Evolutionary conservation across 2,888 invertebrate genomes (phyloP), one percentile per base, ranked within the genome.

Genomic region (Melanophora roralis): DNA sequence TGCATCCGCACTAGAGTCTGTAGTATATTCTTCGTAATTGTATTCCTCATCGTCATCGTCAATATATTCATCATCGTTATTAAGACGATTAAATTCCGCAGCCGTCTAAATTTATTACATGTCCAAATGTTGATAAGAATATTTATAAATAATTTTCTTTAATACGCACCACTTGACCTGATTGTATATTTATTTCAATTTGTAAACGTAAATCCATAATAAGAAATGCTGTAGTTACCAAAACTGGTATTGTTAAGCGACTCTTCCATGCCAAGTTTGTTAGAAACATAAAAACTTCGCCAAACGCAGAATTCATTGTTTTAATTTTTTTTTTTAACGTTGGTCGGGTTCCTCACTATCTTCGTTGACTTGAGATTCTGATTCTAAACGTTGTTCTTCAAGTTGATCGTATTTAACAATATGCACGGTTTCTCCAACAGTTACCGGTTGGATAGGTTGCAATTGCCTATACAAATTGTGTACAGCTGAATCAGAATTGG

Each of bases 241-340:
- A 89, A 43, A 94, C 90, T 0, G 95, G 95, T 59, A 95, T 90
- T 59, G 93, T 92, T 78, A 93, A 90, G 45, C 94, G 91, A 55
- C 93, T 93, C 81, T 93, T 92, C 94, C 94, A 95, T 1, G 94
- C 94, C 83, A 95, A 90, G 82, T 93, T 92, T 40, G 95, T 91
- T 82, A 95, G 91, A 86, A 94, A 94, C 65, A 94, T 87, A 78
- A 95, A 90, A 12, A 91, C 89, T 80, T 91, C 89, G 11, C 89
- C 89, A 81, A 89, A 88, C 86, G 90, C 84, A 83, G 89, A 85
- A 84, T 90, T 80, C 91, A 89, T 89, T 77, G 40, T 84, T 4
- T 38, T 4, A 14, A 14, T 11, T 16, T 27, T 27, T 6, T 27
- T 27, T 27, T 27, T n/a, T n/a, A n/a, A n/a, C n/a, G n/a, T n/a